Evolutionary conservation across 1,140 invertebrate genomes (phyloP), one percentile per base, ranked within the genome.

Genomic region (Drosophila nasuta): DNA sequence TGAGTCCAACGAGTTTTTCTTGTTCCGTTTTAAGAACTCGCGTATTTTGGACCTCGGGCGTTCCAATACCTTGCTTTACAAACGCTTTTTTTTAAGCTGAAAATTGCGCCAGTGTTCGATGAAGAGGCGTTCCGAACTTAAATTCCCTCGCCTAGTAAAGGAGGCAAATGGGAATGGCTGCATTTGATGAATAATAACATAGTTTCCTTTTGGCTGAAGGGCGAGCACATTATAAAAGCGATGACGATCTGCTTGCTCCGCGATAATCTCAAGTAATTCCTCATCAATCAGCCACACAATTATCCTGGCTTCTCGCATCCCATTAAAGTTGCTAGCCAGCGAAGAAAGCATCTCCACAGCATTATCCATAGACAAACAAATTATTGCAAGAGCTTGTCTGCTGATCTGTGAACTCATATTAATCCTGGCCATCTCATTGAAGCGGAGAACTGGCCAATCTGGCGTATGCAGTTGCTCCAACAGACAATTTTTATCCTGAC

Each of bases 261-360:
- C 11, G 0, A 82, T 20, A 7, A 33, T 1, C 0, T n/a, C 3
- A 0, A 77, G 56, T 4, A 52, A 25, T 8, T 46, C 2, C 5
- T 10, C 1, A 0, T 17, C n/a, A 2, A 11, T 0, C n/a, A 87
- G 5, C 51, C 56, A 82, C 1, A 88, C 10, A 1, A 83, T 13
- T 15, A 88, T 77, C 5, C 82, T 49, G 0, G 30, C 51, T n/a
- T 72, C 59, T 2, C 77, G 57, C 46, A 87, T 73, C 1, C 75
- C 41, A 45, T 83, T 66, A 0, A 81, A 49, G 5, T 52, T 38
- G 0, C 5, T 13, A 1, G 83, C 69, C 56, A 87, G 20, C 6
- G 1, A 82, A 15, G 15, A 83, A 1, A 0, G 54, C 4, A 38
- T 1, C 5, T 57, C 54, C 35, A 17, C 28, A 1, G 11, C 7